Base-by-base conservation (phyloP, 1,140 invertebrate genomes). In the Anoplolepis gracilipes region DNA sequence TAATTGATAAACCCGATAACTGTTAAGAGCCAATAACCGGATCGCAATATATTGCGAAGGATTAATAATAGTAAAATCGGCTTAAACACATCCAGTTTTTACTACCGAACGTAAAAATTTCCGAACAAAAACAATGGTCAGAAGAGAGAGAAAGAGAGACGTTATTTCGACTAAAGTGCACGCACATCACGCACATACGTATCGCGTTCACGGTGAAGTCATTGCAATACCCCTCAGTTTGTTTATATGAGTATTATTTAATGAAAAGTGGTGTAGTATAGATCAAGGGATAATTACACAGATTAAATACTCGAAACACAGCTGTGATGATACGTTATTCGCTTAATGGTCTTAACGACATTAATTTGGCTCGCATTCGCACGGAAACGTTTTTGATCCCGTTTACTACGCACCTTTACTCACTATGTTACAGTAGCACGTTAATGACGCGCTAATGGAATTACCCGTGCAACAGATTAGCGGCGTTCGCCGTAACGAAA, bases 1-100 rank as follows among this genome's bases (percentile, higher is more conserved):
- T 79, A 79, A 79, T 79, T 79, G 62, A 79, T 79, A 79, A 79
- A 69, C 42, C 30, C 42, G 76, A 67, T 79, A 79, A 55, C 42
- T 22, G 30, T 79, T 79, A 79, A 79, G 62, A 79, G 62, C 76
- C 76, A 79, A 79, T 79, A 53, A 79, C 42, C 5, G 62, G 42
- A 69, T 69, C 46, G 76, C 25, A 25, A 69, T 79, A 79, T 79
- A 79, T 79, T 69, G 65, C 30, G n/a, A 39, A n/a, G 62, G 76
- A 79, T 79, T 79, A 36, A 79, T 79, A 79, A 79, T n/a, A 5
- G n/a, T 10, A 16, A 79, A 79, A 79, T 79, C 76, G 62, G 42
- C 76, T 79, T 69, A 55, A 67, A 79, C 8, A 79, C 13, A 36
- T 79, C 5, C 30, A 11, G 62, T 79, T 55, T 79, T 67, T 16